Conservation (phyloP, 2,797 vertebrate species). For the Acropternis orthonyx region DNA sequence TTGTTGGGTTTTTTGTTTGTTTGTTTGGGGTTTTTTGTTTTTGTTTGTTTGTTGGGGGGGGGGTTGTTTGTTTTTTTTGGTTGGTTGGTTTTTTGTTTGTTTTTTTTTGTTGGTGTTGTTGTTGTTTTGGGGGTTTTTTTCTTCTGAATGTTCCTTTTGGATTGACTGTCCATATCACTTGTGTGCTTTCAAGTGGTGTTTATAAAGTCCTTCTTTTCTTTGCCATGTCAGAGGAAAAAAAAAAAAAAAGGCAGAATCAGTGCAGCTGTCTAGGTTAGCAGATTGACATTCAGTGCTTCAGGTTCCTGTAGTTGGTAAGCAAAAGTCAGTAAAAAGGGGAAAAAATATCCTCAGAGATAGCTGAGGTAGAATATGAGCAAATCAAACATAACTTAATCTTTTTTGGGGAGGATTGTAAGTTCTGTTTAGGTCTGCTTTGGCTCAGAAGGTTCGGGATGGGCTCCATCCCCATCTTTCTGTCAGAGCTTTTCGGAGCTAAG, state of each 20-base stretch:
- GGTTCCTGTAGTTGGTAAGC: background rate
- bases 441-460: background rate
- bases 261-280: background rate
- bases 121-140: background rate
- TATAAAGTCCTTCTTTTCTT: background rate
- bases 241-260: background rate
- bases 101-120: too few species aligned
- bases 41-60: too few species aligned
- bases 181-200: background rate
- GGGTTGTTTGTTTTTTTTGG: too few species aligned
- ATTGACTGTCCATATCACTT: background rate
- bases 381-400: background rate
- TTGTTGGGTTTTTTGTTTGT: too few species aligned
- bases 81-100: too few species aligned
- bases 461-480: background rate
- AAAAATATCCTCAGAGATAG: background rate
- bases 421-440: conserved; percentile 9
- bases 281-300: background rate
- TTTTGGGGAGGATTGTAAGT: background rate
- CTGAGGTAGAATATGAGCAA: background rate
- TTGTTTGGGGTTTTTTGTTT: too few species aligned
- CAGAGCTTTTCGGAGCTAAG: background rate
- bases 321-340: background rate
- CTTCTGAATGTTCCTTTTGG: background rate
- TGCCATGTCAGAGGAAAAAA: background rate